phyloP scores from a whole-genome alignment of 2,888 invertebrate genomes.

The Epirrhoe alternata region DNA sequence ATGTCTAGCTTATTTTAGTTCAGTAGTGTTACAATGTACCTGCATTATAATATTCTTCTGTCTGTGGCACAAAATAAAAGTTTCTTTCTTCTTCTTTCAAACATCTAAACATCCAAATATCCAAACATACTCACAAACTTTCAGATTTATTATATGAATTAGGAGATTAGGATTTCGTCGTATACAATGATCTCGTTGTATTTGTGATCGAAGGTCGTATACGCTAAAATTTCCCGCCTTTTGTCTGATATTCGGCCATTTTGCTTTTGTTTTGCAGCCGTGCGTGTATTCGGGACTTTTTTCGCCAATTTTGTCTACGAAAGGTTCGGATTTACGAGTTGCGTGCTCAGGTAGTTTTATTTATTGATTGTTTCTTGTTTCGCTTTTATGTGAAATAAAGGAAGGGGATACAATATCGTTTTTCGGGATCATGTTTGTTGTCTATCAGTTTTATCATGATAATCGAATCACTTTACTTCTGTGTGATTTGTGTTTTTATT shows the following conservation, averaged over 20 bases:
- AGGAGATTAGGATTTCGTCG: too few relatives aligned
- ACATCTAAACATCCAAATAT: too few relatives aligned
- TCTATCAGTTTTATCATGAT: not conserved
- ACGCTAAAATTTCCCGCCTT: slow-evolving; percentile 10
- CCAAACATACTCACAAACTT: too few relatives aligned
- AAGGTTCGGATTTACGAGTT: slow-evolving; percentile 30
- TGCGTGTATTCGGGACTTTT: slow-evolving; percentile 22
- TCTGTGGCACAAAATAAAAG: too few relatives aligned
- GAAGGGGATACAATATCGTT: not conserved
- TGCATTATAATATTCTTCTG: too few relatives aligned
- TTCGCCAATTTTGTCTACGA: slow-evolving; percentile 27
- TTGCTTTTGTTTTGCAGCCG: slow-evolving; percentile 23
- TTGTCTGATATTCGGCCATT: slow-evolving; percentile 27
- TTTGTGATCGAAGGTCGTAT: too few relatives aligned
- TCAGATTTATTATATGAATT: too few relatives aligned
- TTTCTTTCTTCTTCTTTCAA: too few relatives aligned
- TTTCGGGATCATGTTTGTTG: not conserved
- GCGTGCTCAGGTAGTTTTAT: slow-evolving; percentile 33
- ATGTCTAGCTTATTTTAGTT: too few relatives aligned
- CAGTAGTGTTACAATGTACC: too few relatives aligned
- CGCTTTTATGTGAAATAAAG: slow-evolving; percentile 14
- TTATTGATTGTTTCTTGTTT: slow-evolving; percentile 24
- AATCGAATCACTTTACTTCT: not conserved
- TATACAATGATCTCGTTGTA: too few relatives aligned
- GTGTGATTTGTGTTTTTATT: too few relatives aligned